Conservation (phyloP, 2,888 invertebrate genomes). For the Belgica antarctica region DNA sequence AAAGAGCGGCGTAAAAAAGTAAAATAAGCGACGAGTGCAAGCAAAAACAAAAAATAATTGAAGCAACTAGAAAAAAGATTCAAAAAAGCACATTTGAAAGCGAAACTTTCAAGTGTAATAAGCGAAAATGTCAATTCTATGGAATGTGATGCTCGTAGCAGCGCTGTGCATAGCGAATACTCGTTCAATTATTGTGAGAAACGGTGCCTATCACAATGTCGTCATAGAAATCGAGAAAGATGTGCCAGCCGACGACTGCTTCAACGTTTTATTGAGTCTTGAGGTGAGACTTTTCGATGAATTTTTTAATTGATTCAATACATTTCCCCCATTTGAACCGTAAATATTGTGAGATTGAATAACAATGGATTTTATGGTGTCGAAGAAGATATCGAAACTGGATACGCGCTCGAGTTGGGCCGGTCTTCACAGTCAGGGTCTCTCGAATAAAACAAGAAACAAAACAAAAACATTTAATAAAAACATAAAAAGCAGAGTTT, state of each 20-base stretch:
- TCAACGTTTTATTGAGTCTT: conserved; percentile 1
- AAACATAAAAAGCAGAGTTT: conserved; percentile 3
- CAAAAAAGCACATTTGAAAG: no score
- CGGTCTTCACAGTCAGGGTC: no score
- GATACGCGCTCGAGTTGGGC: background rate
- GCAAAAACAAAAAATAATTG: no score
- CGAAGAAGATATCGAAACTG: no score
- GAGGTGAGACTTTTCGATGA: conserved; percentile 22
- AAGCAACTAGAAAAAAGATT: background rate
- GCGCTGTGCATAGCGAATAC: background rate
- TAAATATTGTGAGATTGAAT: background rate
- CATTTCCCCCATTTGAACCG: background rate
- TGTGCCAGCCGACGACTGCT: conserved; percentile 1
- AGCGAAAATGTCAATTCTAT: conserved; percentile 13
- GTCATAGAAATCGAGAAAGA: conserved; percentile 1
- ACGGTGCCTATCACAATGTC: conserved; percentile 17
- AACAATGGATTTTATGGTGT: background rate
- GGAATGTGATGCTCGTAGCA: background rate
- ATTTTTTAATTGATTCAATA: background rate
- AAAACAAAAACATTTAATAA: conserved; percentile 7
- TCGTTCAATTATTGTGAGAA: background rate
- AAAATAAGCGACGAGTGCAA: no score
- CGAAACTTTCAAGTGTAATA: background rate
- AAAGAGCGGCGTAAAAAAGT: background rate
- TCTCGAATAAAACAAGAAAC: no score